Base-by-base conservation (phyloP, 2,888 invertebrate species). In the Drosophila lutescens region DNA sequence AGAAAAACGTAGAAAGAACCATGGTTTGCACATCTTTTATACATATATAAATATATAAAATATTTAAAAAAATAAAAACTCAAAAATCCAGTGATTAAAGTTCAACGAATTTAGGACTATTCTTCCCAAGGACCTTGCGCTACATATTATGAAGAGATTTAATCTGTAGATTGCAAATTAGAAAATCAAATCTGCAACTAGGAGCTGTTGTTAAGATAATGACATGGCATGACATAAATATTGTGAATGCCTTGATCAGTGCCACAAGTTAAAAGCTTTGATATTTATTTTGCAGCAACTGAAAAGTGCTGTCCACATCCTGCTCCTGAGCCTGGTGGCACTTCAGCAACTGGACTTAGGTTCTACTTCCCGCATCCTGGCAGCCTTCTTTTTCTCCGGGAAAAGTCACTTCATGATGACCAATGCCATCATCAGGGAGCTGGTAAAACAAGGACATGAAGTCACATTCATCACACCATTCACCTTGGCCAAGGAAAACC, bases 331-430 rank as follows among this genome's bases (percentile, higher is more conserved):
- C n/a, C 44, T 84, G 20, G 50, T 86, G 51, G 74, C 85, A 0
- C 32, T 88, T 2, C 85, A 84, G 51, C 63, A 70, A 0, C 0
- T 78, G 30, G 63, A 80, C 23, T 7, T 80, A 1, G 71, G 63
- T 2, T 9, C 63, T 1, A 61, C 81, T 7, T 87, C 91, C 0
- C 86, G 92, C 12, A 93, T 93, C 12, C 72, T 93, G 8, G 93
- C 91, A 0, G 43, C 93, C 0, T 93, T 92, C 57, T 89, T 92
- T 0, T 91, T 92, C 30, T 90, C 91, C 0, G 91, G 83, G 0
- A 92, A 89, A 41, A 93, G 93, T 38, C 93, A 93, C 65, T 92
- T 91, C 20, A 90, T 92, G 58, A 92, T 93, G 90, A 90, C 91
- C 20, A 90, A 92, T 46, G 80, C 90, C 0, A 57, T 93, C 2